Base-by-base conservation (phyloP, 2,797 vertebrate species). In the Pogonophryne albipinna region DNA sequence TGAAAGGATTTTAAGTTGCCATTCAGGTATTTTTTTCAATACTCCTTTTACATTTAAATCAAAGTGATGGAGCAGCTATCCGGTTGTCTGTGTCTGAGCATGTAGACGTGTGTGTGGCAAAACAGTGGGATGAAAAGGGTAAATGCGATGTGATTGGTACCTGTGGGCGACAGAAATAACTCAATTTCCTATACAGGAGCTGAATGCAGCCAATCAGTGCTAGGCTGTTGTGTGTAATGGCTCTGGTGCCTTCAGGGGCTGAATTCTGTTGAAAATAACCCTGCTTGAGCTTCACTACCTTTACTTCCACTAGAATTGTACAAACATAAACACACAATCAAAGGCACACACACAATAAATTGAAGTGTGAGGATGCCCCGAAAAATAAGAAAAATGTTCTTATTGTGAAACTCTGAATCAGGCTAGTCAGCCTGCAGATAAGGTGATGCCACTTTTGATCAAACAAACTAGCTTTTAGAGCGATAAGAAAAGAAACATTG, bases 161-260 rank as follows among this genome's bases (percentile, higher is more conserved):
- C 94, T 95, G 93, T 93, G 83, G 87, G 92, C 87, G 62, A 90
- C 80, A 87, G 85, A 93, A 90, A 87, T 80, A 92, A 94, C 92
- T 93, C 89, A 88, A 92, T 94, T 95, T 94, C 89, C 88, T 92
- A 91, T 93, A 92, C 84, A 90, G 91, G 87, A 76, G 89, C 92
- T 93, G 92, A 95, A 93, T 91, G 85, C 67, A 89, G 89, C 93
- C 93, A 95, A 95, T 95, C 94, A 93, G 89, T 83, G 74, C 72
- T 71, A 61, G 85, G 78, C 81, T 92, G 93, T 93, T 91, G 87
- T 92, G 79, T 92, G 91, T 92, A 93, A 94, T 94, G 87, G 91
- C 86, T 84, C 76, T 38, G 80, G 70, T 88, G 88, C 91, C 93
- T 92, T 87, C 42, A 52, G 92, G 91, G 85, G 68, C 82, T 74